Percentiles rank a stretch among this genome's conserved stretches.
phyloP scores from a whole-genome alignment of 2,113 vertebrate genomes.

The Martes martes region DNA sequence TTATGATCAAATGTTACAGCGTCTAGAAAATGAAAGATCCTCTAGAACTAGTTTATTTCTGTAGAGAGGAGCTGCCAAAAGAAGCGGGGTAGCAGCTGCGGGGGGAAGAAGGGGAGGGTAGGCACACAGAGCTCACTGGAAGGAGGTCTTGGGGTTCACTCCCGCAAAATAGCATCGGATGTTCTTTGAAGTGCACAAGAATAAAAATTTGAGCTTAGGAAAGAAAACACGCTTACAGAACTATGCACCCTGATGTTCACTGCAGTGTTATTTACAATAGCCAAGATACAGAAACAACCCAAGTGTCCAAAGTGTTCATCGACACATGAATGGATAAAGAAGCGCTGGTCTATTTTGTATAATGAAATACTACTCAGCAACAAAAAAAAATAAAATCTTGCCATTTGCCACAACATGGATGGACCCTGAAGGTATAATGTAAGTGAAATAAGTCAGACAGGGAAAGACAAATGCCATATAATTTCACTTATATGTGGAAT shows the following conservation, averaged over 20 bases:
- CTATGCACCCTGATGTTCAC: not conserved
- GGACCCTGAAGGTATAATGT: not conserved
- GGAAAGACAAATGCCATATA: not conserved
- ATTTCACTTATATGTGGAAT: not conserved
- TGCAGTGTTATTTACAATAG: not conserved
- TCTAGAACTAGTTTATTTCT: not conserved
- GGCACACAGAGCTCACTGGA: not conserved
- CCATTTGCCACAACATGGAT: not conserved
- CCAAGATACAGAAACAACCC: not conserved
- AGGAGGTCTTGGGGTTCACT: not conserved
- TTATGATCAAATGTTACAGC: constrained; percentile 5
- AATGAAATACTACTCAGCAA: not conserved
- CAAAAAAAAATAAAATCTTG: not conserved
- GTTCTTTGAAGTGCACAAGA: not conserved
- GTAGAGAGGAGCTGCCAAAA: not conserved
- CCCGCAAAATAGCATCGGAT: not conserved
- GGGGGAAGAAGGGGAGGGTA: not conserved
- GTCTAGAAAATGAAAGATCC: not conserved
- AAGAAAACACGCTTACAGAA: not conserved
- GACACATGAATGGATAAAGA: not conserved
- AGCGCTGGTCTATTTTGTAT: not conserved
- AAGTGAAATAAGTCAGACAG: not conserved
- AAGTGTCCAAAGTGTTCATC: not conserved
- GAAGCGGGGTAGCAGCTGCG: not conserved
- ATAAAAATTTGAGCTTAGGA: constrained; percentile 40